Evolutionary conservation across 2,113 vertebrate species (phyloP), one percentile per base, ranked within the genome.

Genomic region (Lamprologus sp.): DNA sequence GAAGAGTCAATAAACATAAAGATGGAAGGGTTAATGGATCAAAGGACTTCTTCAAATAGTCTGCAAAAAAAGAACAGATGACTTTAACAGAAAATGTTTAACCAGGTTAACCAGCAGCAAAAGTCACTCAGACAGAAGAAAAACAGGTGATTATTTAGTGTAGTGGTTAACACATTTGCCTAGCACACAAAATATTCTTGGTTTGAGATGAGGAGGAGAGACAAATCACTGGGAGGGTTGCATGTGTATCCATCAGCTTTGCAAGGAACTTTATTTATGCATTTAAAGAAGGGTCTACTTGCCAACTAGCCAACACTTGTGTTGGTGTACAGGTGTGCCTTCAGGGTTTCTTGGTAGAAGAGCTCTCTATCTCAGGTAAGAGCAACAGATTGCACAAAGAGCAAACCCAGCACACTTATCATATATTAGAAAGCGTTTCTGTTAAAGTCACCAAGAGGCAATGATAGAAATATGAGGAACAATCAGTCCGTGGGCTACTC

Each of bases 1-100:
- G 70, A 82, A 77, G 60, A 84, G 86, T 70, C 87, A 91, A 89
- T 84, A 92, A 92, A 90, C 92, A 82, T 42, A 73, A 31, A 84
- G 49, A 88, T 45, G 55, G 47, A 85, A 68, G 1, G 56, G 85
- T 90, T 85, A 51, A 87, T 68, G 80, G 55, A 83, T 90, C 84
- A 87, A 26, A 26, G 83, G 49, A 33, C 9, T 63, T 8, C 17
- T 68, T 87, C 28, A 65, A 23, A 84, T 23, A 68, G 23, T 42
- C 5, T 49, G 12, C 49, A 68, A 89, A 84, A 91, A 19, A 82
- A 73, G 85, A 89, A 23, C 83, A 86, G 79, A 90, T 86, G 86
- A 47, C 11, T 21, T 10, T 7, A 63, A 63, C 10, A 68, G 19
- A 37, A 68, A 68, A 68, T 73, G 6, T 65, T 49, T 77, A 35